Base-by-base conservation (phyloP, 2,888 invertebrate species). In the Amitus sp. region DNA sequence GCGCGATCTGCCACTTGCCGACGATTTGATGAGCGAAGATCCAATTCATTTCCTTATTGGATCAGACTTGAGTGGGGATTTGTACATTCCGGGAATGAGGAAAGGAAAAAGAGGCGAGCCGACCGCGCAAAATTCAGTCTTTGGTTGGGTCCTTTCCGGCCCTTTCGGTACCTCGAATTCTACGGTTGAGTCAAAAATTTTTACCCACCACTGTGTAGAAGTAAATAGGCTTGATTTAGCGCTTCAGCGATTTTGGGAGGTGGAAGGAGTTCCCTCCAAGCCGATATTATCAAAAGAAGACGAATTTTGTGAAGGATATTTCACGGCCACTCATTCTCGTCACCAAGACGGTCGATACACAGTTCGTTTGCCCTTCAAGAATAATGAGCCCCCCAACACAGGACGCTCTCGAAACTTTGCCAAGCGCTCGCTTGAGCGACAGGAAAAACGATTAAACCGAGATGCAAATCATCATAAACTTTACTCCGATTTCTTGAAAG, bases 41-140 rank as follows among this genome's bases (percentile, higher is more conserved):
- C 43, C 40, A 1, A 49, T 55, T 9, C 48, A 55, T 5, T 2
- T 55, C 47, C 34, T 54, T 2, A 47, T 54, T 7, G 54, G 54
- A 1, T 47, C 54, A 1, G 54, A 54, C 13, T 28, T 54, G 2
- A 47, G 47, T 13, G 54, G 47, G 7, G 4, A 19, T 17, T 13
- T 17, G 10, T 1, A 15, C 18, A 1, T 28, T n/a, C 42, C 34
- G 1, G 55, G 33, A 4, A 9, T 27, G n/a, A 17, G 33, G 0
- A 18, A 42, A 19, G 55, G 49, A 1, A 5, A 5, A 5, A 1
- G 17, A 1, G 9, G 12, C 1, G 33, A 55, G 17, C 55, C 55
- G 1, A 19, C 45, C 2, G 55, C 55, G 0, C 55, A 55, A 37
- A 10, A 40, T 18, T 49, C 49, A 1, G 30, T 48, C 1, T 49